Evolutionary conservation across 2,113 vertebrate species (phyloP), one percentile per base, ranked within the genome.

Genomic region (Dasyprocta punctata): DNA sequence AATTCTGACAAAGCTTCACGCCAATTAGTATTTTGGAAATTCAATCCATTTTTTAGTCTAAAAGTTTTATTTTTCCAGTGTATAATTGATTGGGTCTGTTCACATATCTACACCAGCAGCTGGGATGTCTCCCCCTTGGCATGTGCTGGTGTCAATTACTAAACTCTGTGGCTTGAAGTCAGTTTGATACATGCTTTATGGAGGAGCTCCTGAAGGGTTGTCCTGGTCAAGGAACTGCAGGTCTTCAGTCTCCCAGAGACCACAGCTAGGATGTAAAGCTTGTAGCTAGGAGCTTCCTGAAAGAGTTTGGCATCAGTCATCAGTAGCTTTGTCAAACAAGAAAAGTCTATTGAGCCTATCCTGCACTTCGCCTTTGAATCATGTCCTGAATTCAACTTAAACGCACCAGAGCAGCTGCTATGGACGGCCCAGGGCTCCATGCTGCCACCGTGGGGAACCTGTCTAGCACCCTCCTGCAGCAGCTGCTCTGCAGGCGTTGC

Each of bases 271-370:
- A 99, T 99, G 98, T 99, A 99, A 86, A 99, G 99, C 90, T 99
- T 99, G 98, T 99, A 99, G 98, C 99, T 99, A 90, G 99, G 99
- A 36, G 99, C 99, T 97, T 99, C 99, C 97, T 99, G 99, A 98
- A 99, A 99, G 93, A 99, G 98, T 96, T 99, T 99, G 65, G 99
- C 99, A 0, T 99, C 99, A 3, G 60, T 99, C 99, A 0, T 99
- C 99, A 3, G 99, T 99, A 7, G 99, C 99, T 97, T 99, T 99
- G 98, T 99, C 99, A 90, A 99, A 99, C 96, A 99, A 98, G 67
- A 99, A 99, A 38, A 99, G 97, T 97, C 99, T 99, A 98, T 99
- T 99, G 95, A 99, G 98, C 98, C 99, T 99, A 97, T 99, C 99
- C 97, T 99, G 98, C 92, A 99, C 99, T 97, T 99, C 99, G 94